These are phyloP conservation scores for Mesodorylaimus sp. DNA, from an alignment of 2,888 invertebrate genomes.

Conservation along the genomic window DNA sequence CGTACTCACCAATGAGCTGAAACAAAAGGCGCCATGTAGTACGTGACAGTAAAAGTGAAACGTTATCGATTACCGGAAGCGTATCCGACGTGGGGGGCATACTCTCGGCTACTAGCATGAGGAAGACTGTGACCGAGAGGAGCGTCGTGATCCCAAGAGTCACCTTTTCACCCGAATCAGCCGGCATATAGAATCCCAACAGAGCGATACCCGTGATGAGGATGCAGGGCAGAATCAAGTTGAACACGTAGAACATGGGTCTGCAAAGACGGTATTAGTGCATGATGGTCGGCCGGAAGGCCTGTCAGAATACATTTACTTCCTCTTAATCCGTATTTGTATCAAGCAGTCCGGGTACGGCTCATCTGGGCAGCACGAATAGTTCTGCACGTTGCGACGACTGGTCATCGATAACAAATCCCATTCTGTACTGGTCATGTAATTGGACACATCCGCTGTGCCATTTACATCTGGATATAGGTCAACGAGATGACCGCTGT, in stretches of 20 bases:
- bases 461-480: slow-evolving; percentile 10
- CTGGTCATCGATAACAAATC: slow-evolving; percentile 15
- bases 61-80: slow-evolving; percentile 53
- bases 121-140: slow-evolving; percentile 68
- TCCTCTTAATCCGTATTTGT: slow-evolving; percentile 50
- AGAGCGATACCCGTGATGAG: slow-evolving; percentile 68
- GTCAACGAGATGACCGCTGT: slow-evolving; percentile 53
- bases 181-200: slow-evolving; percentile 67
- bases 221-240: slow-evolving; percentile 61
- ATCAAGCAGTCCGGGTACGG: slow-evolving; percentile 65
- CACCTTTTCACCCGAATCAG: slow-evolving; percentile 68
- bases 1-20: background rate
- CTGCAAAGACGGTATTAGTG: too few relatives aligned
- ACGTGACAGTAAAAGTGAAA: too few relatives aligned
- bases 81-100: slow-evolving; percentile 61
- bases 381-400: background rate
- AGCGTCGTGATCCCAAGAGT: slow-evolving; percentile 66
- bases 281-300: too few relatives aligned
- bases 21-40: too few relatives aligned
- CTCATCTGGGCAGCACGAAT: slow-evolving; percentile 48
- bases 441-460: slow-evolving; percentile 20
- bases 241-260: slow-evolving; percentile 54
- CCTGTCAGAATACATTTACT: slow-evolving; percentile 57
- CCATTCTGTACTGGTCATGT: slow-evolving; percentile 29
- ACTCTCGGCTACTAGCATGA: slow-evolving; percentile 67